Evolutionary conservation across 1,140 invertebrate genomes (phyloP).

Genomic region (Drosophila burlai): DNA sequence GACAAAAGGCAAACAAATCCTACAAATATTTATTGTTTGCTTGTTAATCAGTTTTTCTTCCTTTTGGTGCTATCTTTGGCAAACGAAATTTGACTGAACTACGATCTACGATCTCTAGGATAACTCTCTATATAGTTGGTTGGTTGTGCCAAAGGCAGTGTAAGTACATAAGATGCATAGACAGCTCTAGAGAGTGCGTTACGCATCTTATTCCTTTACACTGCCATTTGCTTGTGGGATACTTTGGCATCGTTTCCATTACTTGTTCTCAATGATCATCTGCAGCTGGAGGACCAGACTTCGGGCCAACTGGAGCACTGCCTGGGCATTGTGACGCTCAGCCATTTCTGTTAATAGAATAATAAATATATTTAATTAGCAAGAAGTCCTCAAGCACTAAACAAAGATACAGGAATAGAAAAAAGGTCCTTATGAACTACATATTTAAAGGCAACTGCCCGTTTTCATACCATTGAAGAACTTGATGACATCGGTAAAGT

Average conservation of each 20-base stretch:
- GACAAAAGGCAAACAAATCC: constrained; percentile 21
- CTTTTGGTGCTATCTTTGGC: constrained; percentile 25
- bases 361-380: not conserved
- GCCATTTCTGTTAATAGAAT: constrained; percentile 93
- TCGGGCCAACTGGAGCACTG: constrained; percentile 92
- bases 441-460: not conserved
- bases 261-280: constrained; percentile 95
- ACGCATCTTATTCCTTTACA: not conserved
- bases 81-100: constrained; percentile 43
- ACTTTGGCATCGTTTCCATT: constrained; percentile 59
- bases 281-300: constrained; percentile 95
- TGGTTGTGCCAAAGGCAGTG: not conserved
- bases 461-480: constrained; percentile 88
- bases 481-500: constrained; percentile 98
- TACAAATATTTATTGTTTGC: constrained; percentile 41
- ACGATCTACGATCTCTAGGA: constrained; percentile 14
- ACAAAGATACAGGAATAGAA: too few species aligned
- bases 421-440: not conserved
- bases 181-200: not conserved
- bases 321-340: constrained; percentile 94
- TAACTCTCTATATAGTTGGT: constrained; percentile 7
- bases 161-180: not conserved
- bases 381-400: too few species aligned
- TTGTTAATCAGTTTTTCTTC: constrained; percentile 5
- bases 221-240: not conserved